These are phyloP conservation scores for Fistularia commersonii DNA, from an alignment of 2,797 vertebrate genomes.

Conservation along the genomic window DNA sequence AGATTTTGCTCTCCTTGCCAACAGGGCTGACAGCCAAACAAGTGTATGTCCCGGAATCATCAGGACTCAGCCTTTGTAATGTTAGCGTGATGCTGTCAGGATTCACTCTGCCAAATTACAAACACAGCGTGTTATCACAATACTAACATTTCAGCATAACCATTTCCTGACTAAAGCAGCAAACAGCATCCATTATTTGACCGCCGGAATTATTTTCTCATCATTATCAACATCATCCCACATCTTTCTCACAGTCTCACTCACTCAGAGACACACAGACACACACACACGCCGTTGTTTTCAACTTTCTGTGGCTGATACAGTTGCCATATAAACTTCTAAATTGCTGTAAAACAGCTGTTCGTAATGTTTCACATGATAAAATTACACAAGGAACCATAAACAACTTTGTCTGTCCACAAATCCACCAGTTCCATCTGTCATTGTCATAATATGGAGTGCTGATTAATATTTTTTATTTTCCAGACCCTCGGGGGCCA, in stretches of 20 bases:
- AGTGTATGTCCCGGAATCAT: conserved; percentile 84
- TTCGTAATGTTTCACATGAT: conserved; percentile 24
- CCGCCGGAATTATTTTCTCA: conserved; percentile 35
- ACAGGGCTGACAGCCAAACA: conserved; percentile 81
- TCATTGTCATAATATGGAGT: conserved; percentile 15
- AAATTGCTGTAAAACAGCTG: conserved; percentile 61
- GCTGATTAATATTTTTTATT: conserved; percentile 26
- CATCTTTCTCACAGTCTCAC: conserved; percentile 37
- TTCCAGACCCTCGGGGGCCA: conserved; percentile 10
- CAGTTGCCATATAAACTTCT: conserved; percentile 25
- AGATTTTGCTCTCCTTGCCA: conserved; percentile 81
- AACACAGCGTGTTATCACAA: conserved; percentile 17
- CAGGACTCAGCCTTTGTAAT: conserved; percentile 70
- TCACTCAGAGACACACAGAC: not conserved
- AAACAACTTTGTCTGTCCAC: conserved; percentile 33
- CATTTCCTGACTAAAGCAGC: not conserved
- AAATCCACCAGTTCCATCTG: conserved; percentile 4
- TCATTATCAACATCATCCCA: conserved; percentile 33
- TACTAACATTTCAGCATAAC: not conserved
- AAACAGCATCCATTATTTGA: conserved; percentile 11
- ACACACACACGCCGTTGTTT: conserved; percentile 8
- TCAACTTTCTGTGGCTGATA: not conserved
- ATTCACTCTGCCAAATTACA: conserved; percentile 66
- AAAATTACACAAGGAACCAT: conserved; percentile 25
- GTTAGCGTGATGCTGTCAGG: conserved; percentile 77